Conservation (phyloP, 2,797 vertebrate genomes). For the Acanthurus tractus region DNA sequence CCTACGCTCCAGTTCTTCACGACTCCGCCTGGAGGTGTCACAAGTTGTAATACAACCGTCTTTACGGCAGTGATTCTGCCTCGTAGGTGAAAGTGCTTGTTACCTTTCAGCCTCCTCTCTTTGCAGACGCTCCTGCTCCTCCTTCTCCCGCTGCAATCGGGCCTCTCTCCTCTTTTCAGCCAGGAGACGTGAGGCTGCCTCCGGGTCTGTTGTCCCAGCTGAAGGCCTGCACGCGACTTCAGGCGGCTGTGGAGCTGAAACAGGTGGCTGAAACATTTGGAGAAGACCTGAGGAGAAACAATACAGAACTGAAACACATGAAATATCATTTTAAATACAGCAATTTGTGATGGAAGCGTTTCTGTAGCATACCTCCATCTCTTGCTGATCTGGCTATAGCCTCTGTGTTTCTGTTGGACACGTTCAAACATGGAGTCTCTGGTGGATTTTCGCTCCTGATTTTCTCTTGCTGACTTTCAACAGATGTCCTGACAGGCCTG, state of each 20-base stretch:
- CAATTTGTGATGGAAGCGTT: neutral
- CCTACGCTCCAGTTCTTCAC: conserved; percentile 86
- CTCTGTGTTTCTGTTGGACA: conserved; percentile 14
- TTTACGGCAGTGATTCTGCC: neutral
- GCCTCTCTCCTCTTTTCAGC: conserved; percentile 92
- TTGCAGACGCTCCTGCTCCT: conserved; percentile 88
- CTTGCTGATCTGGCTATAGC: conserved; percentile 31
- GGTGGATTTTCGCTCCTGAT: conserved; percentile 50
- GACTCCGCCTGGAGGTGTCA: conserved; percentile 82
- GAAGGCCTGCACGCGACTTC: conserved; percentile 73
- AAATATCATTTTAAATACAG: neutral
- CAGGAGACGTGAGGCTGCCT: conserved; percentile 91
- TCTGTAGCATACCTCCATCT: conserved; percentile 62
- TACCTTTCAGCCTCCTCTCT: conserved; percentile 71
- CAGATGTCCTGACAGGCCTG: conserved; percentile 83
- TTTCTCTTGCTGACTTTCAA: conserved; percentile 77
- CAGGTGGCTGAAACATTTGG: conserved; percentile 11
- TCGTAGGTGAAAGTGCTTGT: neutral
- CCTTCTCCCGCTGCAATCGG: conserved; percentile 90
- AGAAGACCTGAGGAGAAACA: conserved; percentile 45
- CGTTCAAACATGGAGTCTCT: conserved; percentile 26
- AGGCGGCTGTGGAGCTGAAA: conserved; percentile 47
- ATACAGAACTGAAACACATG: neutral
- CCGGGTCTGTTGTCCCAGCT: conserved; percentile 90
- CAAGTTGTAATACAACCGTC: neutral